Conservation (phyloP, 2,888 invertebrate species). For the Pandemis corylana region DNA sequence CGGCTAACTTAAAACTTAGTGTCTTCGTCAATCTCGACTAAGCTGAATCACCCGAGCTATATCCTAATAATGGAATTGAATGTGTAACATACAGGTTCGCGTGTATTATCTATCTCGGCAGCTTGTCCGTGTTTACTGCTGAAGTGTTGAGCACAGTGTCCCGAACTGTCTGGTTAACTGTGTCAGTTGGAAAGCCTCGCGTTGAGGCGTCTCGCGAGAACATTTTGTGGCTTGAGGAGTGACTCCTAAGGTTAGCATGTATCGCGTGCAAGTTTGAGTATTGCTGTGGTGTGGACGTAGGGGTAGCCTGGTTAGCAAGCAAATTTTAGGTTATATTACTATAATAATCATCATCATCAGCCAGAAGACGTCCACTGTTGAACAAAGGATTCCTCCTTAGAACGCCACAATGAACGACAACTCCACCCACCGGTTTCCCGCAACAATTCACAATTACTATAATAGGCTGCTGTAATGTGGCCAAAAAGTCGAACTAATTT, state of each 20-base stretch:
- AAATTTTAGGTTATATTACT: neutral
- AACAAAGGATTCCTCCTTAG: too few relatives aligned
- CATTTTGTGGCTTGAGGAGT: slow-evolving; percentile 72
- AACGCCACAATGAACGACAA: too few relatives aligned
- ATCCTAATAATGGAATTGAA: too few relatives aligned
- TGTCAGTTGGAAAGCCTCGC: slow-evolving; percentile 39
- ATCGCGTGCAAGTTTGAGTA: slow-evolving; percentile 66
- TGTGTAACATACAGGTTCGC: neutral
- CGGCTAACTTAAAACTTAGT: too few relatives aligned
- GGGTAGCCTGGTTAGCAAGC: neutral
- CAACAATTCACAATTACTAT: too few relatives aligned
- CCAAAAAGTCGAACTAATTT: too few relatives aligned
- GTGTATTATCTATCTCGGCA: neutral
- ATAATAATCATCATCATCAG: too few relatives aligned
- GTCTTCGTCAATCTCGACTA: too few relatives aligned
- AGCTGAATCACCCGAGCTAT: too few relatives aligned
- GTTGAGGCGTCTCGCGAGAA: slow-evolving; percentile 60
- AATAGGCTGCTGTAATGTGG: too few relatives aligned
- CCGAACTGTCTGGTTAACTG: neutral
- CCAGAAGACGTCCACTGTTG: too few relatives aligned
- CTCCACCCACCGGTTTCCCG: too few relatives aligned
- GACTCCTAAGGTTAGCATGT: slow-evolving; percentile 64
- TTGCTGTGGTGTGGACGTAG: slow-evolving; percentile 56
- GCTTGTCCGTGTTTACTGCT: neutral
- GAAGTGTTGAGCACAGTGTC: slow-evolving; percentile 40